Conservation (phyloP, 2,113 vertebrate genomes). For the Procavia capensis region DNA sequence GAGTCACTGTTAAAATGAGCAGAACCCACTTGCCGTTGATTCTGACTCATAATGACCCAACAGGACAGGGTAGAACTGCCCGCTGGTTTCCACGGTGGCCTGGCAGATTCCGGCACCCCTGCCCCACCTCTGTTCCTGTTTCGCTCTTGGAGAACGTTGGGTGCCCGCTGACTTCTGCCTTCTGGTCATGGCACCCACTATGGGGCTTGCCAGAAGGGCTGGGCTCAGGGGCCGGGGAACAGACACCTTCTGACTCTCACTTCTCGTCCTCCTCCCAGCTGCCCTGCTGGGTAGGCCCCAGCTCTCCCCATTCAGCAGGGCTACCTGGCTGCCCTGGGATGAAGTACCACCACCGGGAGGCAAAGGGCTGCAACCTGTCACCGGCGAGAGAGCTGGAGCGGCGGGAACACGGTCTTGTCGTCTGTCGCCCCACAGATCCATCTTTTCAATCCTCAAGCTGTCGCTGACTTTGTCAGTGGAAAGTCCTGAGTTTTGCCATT, state of each 20-base stretch:
- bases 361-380: neutral
- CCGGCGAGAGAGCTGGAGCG: neutral
- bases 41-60: too few species aligned
- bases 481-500: neutral
- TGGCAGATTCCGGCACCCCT: too few species aligned
- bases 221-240: accelerated
- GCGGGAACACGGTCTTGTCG: neutral
- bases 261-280: accelerated
- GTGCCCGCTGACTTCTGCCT: neutral
- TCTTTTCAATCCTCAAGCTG: neutral
- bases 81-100: too few species aligned
- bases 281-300: accelerated
- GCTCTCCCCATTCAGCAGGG: too few species aligned
- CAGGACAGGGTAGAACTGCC: too few species aligned
- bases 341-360: too few species aligned
- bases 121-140: too few species aligned
- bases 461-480: neutral
- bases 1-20: too few species aligned
- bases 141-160: too few species aligned
- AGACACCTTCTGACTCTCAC: neutral
- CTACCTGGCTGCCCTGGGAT: neutral
- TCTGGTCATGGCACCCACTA: neutral
- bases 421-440: neutral
- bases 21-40: too few species aligned
- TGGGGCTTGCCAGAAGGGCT: neutral